Evolutionary conservation across 2,797 vertebrate species (phyloP), one percentile per base, ranked within the genome.

Genomic region (Parambassis ranga): DNA sequence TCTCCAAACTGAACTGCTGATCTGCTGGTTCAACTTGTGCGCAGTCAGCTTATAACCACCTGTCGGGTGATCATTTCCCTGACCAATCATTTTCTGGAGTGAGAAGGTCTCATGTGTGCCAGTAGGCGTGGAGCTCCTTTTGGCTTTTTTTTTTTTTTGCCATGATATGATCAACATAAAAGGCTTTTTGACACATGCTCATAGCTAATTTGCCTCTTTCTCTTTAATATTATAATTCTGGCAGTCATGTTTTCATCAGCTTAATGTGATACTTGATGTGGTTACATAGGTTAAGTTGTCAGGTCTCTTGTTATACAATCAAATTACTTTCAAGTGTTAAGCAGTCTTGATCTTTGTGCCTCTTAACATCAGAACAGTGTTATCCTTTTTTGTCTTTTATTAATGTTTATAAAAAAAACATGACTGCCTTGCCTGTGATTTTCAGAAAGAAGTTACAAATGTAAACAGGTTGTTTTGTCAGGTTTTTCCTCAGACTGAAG

Each of bases 31-130:
- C 11, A 53, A n/a, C 55, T 31, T 48, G 18, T 36, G 15, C 13
- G 7, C 24, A 15, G 24, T 43, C 38, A 53, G 18, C 18, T 38
- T 61, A 20, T 36, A 71, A 75, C 78, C 71, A 75, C 23, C 36
- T 32, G 63, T 59, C 39, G 41, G 31, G 10, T 39, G 57, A 58
- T 69, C 46, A 56, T 66, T 78, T 58, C 58, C n/a, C 65, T 42
- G 69, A 50, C 86, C 80, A 88, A 82, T 87, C 80, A 65, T 75
- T 84, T 70, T 49, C 60, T 33, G 33, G 33, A 24, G 33, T 49
- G 61, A 66, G 71, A 67, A 8, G 1, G 4, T 62, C 22, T 73
- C 9, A 47, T 70, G 35, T 55, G 79, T 62, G 27, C 51, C 48
- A 61, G 43, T 64, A 55, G 75, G 59, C 23, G 51, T 50, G 70